A percentile compares a stretch with the other conserved stretches of the same genome.
Evolutionary conservation across 2,888 invertebrate species (phyloP).

Genomic region (Xestia sexstrigata): DNA sequence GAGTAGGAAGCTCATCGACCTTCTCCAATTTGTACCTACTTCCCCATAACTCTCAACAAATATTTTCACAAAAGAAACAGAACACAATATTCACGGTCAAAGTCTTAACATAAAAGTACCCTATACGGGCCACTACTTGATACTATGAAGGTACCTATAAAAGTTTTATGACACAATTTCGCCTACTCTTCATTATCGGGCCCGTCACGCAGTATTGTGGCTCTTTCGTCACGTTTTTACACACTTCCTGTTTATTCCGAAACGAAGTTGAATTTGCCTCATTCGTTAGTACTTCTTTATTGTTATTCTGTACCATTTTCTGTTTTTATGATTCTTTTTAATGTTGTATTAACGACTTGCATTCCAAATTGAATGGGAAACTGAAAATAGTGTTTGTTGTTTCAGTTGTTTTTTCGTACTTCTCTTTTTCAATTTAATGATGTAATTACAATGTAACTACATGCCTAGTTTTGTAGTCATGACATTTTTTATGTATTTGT

Average conservation of each 20-base stretch:
- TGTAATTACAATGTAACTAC: slow-evolving; percentile 10
- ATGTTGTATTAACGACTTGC: slow-evolving; percentile 48
- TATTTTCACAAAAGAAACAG: neutral
- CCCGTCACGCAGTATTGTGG: slow-evolving; percentile 57
- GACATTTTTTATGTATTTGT: neutral
- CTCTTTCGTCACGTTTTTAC: slow-evolving; percentile 60
- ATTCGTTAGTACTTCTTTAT: slow-evolving; percentile 49
- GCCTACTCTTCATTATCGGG: slow-evolving; percentile 58
- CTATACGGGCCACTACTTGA: slow-evolving; percentile 38
- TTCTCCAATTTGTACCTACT: neutral
- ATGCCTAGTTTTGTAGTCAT: neutral
- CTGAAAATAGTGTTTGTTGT: slow-evolving; percentile 52
- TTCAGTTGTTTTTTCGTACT: slow-evolving; percentile 21
- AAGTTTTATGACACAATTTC: slow-evolving; percentile 65
- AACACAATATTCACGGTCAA: slow-evolving; percentile 30
- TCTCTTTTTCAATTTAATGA: slow-evolving; percentile 33
- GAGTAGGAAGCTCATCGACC: neutral
- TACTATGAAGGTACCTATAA: slow-evolving; percentile 43
- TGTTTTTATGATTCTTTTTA: slow-evolving; percentile 42
- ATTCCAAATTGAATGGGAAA: slow-evolving; percentile 44
- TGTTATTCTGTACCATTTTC: slow-evolving; percentile 40
- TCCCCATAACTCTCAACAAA: neutral
- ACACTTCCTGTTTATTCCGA: slow-evolving; percentile 61
- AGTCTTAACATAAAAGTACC: slow-evolving; percentile 14
- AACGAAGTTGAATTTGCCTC: slow-evolving; percentile 48